Conservation (phyloP, 2,113 vertebrate genomes). For the Piaya cayana region DNA sequence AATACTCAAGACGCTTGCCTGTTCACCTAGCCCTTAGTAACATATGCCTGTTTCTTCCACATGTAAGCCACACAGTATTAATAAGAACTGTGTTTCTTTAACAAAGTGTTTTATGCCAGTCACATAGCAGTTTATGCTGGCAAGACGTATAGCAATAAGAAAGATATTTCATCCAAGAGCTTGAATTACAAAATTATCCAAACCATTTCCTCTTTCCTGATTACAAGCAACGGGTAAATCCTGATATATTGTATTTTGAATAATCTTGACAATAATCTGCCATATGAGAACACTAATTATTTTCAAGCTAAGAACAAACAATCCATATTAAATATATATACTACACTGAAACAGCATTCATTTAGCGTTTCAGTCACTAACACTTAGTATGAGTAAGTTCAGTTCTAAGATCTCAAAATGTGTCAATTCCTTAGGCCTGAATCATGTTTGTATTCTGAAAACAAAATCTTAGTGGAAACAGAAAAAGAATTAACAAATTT, state of each 20-base stretch:
- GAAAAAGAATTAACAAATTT: neutral
- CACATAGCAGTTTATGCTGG: neutral
- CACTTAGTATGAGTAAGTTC: neutral
- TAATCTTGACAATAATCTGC: neutral
- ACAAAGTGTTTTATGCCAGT: neutral
- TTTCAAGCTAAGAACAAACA: neutral
- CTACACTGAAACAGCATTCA: neutral
- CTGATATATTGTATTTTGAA: neutral
- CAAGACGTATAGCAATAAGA: neutral
- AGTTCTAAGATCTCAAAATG: neutral
- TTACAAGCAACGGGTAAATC: neutral
- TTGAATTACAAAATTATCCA: neutral
- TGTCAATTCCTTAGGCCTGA: neutral
- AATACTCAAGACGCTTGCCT: neutral
- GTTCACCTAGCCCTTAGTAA: neutral
- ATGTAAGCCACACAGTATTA: fast-evolving
- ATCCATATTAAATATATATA: neutral
- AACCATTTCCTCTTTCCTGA: neutral
- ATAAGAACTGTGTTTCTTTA: neutral
- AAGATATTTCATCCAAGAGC: neutral
- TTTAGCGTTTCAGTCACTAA: neutral
- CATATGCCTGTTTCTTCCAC: neutral
- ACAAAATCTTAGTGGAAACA: neutral
- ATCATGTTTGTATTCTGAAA: neutral
- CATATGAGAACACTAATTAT: neutral